A percentile compares a stretch with the other conserved stretches of the same genome.
Evolutionary conservation across 2,113 vertebrate species (phyloP).

Genomic region (Actenoides hombroni): DNA sequence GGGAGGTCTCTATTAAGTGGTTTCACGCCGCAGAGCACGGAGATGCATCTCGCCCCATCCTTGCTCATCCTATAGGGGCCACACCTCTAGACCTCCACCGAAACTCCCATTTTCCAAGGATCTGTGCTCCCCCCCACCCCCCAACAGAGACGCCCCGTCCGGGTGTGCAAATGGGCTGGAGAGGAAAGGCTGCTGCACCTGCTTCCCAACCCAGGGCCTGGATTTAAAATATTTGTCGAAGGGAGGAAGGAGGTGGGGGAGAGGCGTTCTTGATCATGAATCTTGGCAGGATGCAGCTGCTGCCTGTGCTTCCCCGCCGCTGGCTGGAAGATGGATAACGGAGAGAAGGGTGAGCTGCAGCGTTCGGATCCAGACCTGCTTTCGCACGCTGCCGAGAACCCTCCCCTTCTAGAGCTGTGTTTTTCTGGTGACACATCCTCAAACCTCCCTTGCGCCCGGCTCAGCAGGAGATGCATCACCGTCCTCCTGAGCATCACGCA

Average conservation of each 20-base stretch:
- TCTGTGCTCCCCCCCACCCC: fast-evolving
- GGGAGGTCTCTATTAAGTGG: background rate
- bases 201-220: background rate
- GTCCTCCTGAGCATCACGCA: fast-evolving
- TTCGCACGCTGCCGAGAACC: background rate
- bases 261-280: slow-evolving; percentile 26
- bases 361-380: background rate
- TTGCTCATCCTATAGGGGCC: background rate
- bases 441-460: background rate
- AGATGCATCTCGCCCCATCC: background rate
- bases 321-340: background rate
- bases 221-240: slow-evolving; percentile 4
- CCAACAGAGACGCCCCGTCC: background rate
- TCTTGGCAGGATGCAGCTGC: slow-evolving; percentile 49
- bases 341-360: slow-evolving; percentile 26
- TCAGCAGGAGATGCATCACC: background rate
- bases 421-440: background rate
- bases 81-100: fast-evolving
- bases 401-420: background rate
- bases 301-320: background rate
- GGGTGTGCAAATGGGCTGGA: background rate
- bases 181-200: background rate
- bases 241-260: slow-evolving; percentile 32
- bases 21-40: background rate
- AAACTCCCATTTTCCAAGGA: background rate